These are phyloP conservation scores for Sparidentex hasta DNA, from an alignment of 2,797 vertebrate species.

Conservation along the genomic window DNA sequence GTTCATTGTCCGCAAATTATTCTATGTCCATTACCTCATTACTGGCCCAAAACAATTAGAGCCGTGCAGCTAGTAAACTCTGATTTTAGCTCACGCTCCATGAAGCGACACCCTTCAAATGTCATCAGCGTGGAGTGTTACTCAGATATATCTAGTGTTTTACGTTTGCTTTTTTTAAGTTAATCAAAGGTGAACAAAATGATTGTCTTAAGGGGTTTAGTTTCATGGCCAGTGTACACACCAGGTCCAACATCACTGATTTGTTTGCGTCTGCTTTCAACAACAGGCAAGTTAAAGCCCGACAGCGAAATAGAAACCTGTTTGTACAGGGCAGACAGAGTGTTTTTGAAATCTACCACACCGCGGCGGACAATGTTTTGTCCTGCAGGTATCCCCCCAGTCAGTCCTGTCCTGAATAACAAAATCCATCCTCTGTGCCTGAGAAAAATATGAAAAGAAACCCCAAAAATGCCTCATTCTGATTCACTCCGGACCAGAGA, in stretches of 20 bases:
- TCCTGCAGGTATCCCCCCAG: constrained; percentile 5
- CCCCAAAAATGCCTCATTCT: constrained; percentile 9
- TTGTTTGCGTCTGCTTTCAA: constrained; percentile 42
- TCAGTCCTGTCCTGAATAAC: constrained; percentile 21
- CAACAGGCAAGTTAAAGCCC: constrained; percentile 13
- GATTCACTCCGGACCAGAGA: constrained; percentile 18
- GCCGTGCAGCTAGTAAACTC: constrained; percentile 39
- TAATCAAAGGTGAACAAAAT: constrained; percentile 32
- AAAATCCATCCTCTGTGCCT: constrained; percentile 6
- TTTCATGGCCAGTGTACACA: constrained; percentile 28
- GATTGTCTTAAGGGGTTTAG: constrained; percentile 19
- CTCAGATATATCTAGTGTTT: constrained; percentile 14
- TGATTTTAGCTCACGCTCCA: constrained; percentile 22
- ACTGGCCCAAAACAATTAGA: constrained; percentile 40
- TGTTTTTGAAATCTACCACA: constrained; percentile 20
- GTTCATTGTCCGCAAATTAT: constrained; percentile 47
- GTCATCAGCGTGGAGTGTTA: constrained; percentile 1
- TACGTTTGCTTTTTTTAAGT: constrained; percentile 5
- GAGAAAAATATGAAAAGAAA: constrained; percentile 5
- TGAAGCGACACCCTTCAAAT: constrained; percentile 25
- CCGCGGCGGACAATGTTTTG: background rate
- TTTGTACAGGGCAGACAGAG: constrained; percentile 27
- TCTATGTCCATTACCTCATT: constrained; percentile 55
- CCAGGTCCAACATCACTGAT: constrained; percentile 25
- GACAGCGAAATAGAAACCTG: constrained; percentile 32